Percentiles rank a stretch among this genome's conserved stretches.
These are phyloP conservation scores for Thymelicus sylvestris DNA, from an alignment of 2,888 invertebrate genomes.

Conservation along the genomic window DNA sequence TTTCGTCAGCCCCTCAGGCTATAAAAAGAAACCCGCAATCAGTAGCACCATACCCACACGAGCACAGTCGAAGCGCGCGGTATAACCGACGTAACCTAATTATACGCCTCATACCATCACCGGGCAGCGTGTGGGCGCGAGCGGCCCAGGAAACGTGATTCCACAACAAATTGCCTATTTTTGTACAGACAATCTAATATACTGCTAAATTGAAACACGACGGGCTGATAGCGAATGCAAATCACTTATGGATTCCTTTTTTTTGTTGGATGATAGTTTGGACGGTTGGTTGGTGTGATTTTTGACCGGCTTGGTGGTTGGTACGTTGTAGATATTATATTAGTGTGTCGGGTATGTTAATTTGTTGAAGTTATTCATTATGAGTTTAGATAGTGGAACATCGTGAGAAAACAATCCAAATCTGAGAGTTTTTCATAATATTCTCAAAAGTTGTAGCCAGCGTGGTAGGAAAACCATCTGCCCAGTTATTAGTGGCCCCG, in stretches of 20 bases:
- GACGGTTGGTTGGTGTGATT: too few species aligned
- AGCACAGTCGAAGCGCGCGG: conserved; percentile 9
- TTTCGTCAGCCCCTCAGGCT: too few species aligned
- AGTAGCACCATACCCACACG: not conserved
- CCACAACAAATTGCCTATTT: conserved; percentile 27
- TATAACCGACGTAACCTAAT: conserved; percentile 31
- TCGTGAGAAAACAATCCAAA: too few species aligned
- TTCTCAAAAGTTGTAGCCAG: too few species aligned
- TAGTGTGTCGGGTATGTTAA: too few species aligned
- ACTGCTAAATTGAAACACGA: conserved; percentile 28
- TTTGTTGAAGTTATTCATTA: too few species aligned
- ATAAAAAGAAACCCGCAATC: not conserved
- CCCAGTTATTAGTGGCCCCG: too few species aligned
- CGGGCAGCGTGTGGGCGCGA: conserved; percentile 28
- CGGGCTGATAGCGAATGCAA: conserved; percentile 13
- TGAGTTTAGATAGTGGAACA: too few species aligned
- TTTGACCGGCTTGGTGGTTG: too few species aligned
- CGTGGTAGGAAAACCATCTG: too few species aligned
- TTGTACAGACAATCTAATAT: conserved; percentile 30
- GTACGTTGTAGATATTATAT: too few species aligned
- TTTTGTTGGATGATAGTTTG: conserved; percentile 11
- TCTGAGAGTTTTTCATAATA: too few species aligned
- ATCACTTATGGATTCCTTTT: conserved; percentile 1
- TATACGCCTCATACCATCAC: conserved; percentile 28
- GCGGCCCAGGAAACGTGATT: conserved; percentile 16